Evolutionary conservation across 2,113 vertebrate genomes (phyloP).

Genomic region (Astatotilapia flaviijosephi): DNA sequence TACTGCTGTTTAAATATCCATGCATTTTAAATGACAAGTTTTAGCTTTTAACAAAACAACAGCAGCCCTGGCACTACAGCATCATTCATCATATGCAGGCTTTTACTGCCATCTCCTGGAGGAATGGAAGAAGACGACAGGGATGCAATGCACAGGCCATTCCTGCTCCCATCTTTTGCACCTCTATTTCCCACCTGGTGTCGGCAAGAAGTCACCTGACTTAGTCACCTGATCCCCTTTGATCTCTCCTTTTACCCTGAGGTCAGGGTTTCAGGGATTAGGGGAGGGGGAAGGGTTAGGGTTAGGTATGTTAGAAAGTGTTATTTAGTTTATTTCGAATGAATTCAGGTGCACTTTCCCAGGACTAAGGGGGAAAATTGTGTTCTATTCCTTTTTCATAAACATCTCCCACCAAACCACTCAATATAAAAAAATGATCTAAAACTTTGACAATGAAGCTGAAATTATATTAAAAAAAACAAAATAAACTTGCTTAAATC

Average conservation of each 20-base stretch:
- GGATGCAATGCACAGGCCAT: neutral
- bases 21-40: neutral
- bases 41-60: neutral
- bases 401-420: neutral
- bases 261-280: neutral
- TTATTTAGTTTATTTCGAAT: neutral
- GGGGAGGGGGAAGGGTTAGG: neutral
- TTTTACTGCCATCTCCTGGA: neutral
- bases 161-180: neutral
- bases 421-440: rapidly evolving
- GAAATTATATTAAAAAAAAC: neutral
- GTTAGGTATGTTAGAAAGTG: neutral
- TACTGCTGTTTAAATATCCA: neutral
- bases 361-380: rapidly evolving
- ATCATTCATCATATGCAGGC: neutral
- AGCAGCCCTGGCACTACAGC: neutral
- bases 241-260: neutral
- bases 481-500: neutral
- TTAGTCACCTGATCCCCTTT: neutral
- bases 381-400: neutral
- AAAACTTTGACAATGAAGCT: neutral
- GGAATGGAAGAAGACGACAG: neutral
- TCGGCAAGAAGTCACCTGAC: neutral
- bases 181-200: neutral
- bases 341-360: neutral